Conservation (phyloP, 1,140 invertebrate genomes). For the Drosophila nasuta region DNA sequence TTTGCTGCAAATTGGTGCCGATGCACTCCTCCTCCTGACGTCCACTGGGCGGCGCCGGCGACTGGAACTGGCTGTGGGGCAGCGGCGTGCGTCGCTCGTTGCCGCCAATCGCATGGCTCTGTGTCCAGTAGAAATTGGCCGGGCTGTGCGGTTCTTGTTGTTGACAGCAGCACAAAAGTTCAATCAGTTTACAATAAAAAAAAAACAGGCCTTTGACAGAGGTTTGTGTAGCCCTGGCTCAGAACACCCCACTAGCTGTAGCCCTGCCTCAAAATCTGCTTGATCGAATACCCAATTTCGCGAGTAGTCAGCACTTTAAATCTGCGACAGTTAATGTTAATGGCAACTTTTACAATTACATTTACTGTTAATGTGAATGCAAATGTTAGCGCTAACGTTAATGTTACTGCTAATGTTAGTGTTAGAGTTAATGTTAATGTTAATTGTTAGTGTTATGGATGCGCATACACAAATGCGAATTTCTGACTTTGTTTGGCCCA, state of each 20-base stretch:
- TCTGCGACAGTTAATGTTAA: slow-evolving; percentile 25
- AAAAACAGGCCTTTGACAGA: slow-evolving; percentile 26
- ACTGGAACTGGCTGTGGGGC: slow-evolving; percentile 55
- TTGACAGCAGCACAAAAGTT: slow-evolving; percentile 46
- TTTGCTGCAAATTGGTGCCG: slow-evolving; percentile 66
- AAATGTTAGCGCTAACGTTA: slow-evolving; percentile 27
- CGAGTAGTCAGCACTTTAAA: neutral
- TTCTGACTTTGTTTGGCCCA: slow-evolving; percentile 70
- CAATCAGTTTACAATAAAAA: slow-evolving; percentile 50
- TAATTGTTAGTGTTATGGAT: slow-evolving; percentile 15
- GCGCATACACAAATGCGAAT: slow-evolving; percentile 56
- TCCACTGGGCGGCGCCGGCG: neutral
- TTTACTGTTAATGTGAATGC: slow-evolving; percentile 8
- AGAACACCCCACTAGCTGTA: neutral
- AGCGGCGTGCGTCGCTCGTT: slow-evolving; percentile 74
- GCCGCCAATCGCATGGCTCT: slow-evolving; percentile 88
- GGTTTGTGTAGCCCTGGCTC: slow-evolving; percentile 2
- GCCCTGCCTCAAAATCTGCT: slow-evolving; percentile 4
- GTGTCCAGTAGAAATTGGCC: slow-evolving; percentile 87
- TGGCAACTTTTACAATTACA: slow-evolving; percentile 15
- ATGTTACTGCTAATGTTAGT: slow-evolving; percentile 31
- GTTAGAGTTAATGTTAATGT: slow-evolving; percentile 21
- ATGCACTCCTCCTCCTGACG: slow-evolving; percentile 63
- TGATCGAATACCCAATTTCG: neutral
- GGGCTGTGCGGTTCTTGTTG: slow-evolving; percentile 84